Conservation (phyloP, 2,888 invertebrate genomes). For the Ferrisia virgata region DNA sequence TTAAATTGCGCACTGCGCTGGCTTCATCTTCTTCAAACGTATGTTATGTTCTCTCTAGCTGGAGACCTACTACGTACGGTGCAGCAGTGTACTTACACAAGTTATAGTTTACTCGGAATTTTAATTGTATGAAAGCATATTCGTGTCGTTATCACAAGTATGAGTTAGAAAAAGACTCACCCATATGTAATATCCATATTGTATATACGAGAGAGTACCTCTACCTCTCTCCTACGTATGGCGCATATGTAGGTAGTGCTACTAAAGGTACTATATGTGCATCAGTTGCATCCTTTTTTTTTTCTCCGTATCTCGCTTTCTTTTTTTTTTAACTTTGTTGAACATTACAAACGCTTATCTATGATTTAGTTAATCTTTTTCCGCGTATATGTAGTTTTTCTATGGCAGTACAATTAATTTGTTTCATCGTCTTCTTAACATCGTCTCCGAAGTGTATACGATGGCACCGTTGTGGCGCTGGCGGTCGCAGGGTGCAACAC, state of each 20-base stretch:
- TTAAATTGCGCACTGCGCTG: slow-evolving; percentile 41
- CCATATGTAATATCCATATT: neutral
- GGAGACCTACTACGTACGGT: too few relatives aligned
- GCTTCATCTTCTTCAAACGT: slow-evolving; percentile 35
- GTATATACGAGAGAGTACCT: neutral
- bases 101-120: slow-evolving; percentile 43
- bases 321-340: slow-evolving; percentile 15
- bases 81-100: neutral
- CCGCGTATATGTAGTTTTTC: neutral
- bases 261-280: slow-evolving; percentile 31
- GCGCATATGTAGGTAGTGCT: neutral
- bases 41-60: too few relatives aligned
- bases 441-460: neutral
- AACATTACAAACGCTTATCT: slow-evolving; percentile 22
- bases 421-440: neutral
- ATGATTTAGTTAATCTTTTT: slow-evolving; percentile 13
- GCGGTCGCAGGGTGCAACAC: too few relatives aligned
- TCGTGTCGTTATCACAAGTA: slow-evolving; percentile 42
- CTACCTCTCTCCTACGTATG: neutral
- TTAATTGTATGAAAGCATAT: slow-evolving; percentile 46
- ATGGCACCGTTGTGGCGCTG: too few relatives aligned
- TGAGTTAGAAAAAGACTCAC: neutral
- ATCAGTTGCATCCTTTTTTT: slow-evolving; percentile 35
- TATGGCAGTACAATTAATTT: neutral
- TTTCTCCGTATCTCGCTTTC: too few relatives aligned